These are phyloP conservation scores for Heliocidaris tuberculata DNA, from an alignment of 35 echinoderm and acorn worm genomes.

Conservation along the genomic window DNA sequence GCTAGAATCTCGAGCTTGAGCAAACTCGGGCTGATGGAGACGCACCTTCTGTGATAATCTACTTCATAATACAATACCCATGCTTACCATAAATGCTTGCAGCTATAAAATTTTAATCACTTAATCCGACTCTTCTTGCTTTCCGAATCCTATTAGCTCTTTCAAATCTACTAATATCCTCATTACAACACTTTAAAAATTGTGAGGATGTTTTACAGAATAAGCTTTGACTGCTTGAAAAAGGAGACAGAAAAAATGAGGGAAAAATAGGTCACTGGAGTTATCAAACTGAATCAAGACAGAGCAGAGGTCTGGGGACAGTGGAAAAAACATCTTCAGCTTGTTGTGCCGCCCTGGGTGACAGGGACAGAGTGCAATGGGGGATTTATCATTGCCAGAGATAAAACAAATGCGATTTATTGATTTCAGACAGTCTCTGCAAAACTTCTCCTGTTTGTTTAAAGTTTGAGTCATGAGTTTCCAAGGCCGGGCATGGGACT, in stretches of 20 bases:
- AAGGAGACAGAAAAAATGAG: neutral
- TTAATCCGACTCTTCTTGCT: no score
- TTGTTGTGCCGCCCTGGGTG: neutral
- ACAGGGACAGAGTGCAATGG: neutral
- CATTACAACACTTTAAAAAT: no score
- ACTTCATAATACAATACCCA: no score
- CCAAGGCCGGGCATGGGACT: neutral
- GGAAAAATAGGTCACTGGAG: neutral
- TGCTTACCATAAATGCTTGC: no score
- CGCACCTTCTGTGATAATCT: no score
- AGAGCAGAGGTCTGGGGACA: neutral
- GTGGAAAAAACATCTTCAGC: neutral
- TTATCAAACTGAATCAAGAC: neutral
- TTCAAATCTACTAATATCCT: no score
- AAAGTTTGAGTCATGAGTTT: neutral
- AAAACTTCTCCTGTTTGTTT: constrained; percentile 13
- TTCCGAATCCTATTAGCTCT: no score
- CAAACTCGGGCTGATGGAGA: no score
- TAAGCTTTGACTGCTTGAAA: neutral
- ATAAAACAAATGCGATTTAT: neutral
- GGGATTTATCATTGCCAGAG: neutral
- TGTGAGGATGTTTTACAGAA: neutral
- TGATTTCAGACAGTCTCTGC: neutral
- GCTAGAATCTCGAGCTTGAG: no score
- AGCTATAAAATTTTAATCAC: no score